phyloP scores from a whole-genome alignment of 2,888 invertebrate genomes.

The Parnassius glacialis region DNA sequence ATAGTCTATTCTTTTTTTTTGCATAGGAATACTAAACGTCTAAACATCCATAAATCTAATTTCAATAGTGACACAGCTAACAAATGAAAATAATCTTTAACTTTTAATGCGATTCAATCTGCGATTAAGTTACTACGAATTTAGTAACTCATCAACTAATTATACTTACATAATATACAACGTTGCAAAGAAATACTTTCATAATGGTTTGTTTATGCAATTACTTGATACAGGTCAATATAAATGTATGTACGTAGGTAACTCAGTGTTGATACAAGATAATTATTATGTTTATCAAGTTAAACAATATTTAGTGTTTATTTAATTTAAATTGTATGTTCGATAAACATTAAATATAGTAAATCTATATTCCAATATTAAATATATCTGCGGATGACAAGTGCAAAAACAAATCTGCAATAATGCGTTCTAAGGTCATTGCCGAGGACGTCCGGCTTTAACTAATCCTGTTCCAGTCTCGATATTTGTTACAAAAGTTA shows the following conservation, averaged over 20 bases:
- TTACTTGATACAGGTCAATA: no score
- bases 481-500: neutral
- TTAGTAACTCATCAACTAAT: no score
- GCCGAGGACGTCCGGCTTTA: conserved; percentile 23
- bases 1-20: conserved; percentile 14
- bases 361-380: conserved; percentile 15
- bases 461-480: conserved; percentile 22
- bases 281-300: no score
- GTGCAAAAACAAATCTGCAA: conserved; percentile 24
- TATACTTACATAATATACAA: no score
- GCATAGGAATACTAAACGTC: neutral
- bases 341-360: conserved; percentile 13
- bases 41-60: neutral
- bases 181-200: no score
- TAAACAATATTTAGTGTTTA: conserved; percentile 1
- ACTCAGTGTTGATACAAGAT: no score
- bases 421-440: conserved; percentile 25
- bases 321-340: conserved; percentile 7
- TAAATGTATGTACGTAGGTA: no score
- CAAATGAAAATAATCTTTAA: neutral
- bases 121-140: no score
- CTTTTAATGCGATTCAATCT: neutral
- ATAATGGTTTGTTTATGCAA: no score
- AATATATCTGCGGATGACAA: conserved; percentile 25
- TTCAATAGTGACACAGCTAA: neutral